Conservation (phyloP, 2,113 vertebrate species). For the Phylloscopus whistleri region DNA sequence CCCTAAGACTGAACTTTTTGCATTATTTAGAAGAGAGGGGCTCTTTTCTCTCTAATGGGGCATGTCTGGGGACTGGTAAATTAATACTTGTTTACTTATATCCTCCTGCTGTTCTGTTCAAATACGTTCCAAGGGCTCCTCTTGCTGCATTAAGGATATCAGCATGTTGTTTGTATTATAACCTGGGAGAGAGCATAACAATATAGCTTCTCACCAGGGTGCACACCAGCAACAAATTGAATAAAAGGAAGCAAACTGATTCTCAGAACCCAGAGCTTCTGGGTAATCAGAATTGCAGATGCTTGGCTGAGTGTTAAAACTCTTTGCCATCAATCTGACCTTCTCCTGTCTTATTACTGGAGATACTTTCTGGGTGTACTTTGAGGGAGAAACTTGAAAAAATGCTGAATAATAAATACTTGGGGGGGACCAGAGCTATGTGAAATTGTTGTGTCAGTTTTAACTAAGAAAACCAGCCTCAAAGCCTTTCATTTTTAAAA, state of each 20-base stretch:
- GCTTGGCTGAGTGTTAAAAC: constrained; percentile 29
- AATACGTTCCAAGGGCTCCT: constrained; percentile 30
- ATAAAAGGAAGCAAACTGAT: constrained; percentile 54
- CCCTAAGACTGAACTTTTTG: background rate
- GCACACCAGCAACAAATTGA: constrained; percentile 43
- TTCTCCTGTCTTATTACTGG: background rate
- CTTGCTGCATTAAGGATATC: constrained; percentile 58
- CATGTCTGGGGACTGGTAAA: constrained; percentile 35
- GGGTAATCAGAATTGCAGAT: constrained; percentile 43
- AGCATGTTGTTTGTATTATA: constrained; percentile 50
- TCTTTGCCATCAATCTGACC: background rate
- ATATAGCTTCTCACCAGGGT: constrained; percentile 50
- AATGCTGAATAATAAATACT: background rate
- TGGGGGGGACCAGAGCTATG: background rate
- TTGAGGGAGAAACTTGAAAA: background rate
- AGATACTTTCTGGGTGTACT: background rate
- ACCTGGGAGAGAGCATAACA: constrained; percentile 39
- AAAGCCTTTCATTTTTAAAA: background rate
- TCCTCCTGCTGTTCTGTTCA: constrained; percentile 51
- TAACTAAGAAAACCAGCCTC: background rate
- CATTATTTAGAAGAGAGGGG: constrained; percentile 3
- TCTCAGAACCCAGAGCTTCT: constrained; percentile 19
- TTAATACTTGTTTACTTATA: constrained; percentile 68
- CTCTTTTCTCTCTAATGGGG: constrained; percentile 31
- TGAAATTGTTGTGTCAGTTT: background rate